These are phyloP conservation scores for Eupeodes latifasciatus DNA, from an alignment of 2,888 invertebrate genomes.

Conservation along the genomic window DNA sequence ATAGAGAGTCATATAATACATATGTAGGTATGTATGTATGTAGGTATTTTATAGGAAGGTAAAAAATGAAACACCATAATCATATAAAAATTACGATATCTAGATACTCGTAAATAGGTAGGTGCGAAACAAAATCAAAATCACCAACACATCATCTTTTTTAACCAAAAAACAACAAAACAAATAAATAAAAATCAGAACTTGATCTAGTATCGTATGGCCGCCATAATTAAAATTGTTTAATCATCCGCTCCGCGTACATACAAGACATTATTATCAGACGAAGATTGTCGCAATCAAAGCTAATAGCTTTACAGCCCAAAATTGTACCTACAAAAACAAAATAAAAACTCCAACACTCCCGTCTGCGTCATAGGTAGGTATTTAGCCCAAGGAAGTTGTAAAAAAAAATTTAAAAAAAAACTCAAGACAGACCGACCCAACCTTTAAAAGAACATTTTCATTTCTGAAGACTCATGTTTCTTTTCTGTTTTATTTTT, in stretches of 20 bases:
- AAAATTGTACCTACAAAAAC: background rate
- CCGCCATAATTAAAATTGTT: constrained; percentile 73
- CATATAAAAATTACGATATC: constrained; percentile 8
- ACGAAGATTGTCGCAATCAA: constrained; percentile 69
- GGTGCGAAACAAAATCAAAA: constrained; percentile 62
- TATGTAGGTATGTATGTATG: too few species aligned
- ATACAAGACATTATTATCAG: constrained; percentile 59
- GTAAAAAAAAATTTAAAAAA: constrained; percentile 17
- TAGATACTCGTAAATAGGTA: constrained; percentile 46
- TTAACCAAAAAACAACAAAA: background rate
- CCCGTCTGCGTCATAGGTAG: constrained; percentile 37
- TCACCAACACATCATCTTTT: constrained; percentile 50
- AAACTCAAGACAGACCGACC: constrained; percentile 36
- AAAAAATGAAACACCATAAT: background rate
- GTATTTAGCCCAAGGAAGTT: constrained; percentile 39
- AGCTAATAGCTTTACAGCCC: constrained; percentile 67
- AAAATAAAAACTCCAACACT: constrained; percentile 27
- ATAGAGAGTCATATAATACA: constrained; percentile 30
- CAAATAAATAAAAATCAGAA: constrained; percentile 33
- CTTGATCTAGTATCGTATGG: constrained; percentile 50
- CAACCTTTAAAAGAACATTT: constrained; percentile 47
- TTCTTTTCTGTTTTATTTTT: background rate
- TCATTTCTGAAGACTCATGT: constrained; percentile 54
- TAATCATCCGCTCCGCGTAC: constrained; percentile 62
- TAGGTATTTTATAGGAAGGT: background rate